A percentile compares a stretch with the other conserved stretches of the same genome.
Conservation (phyloP, 2,888 invertebrate species). For the Artemia sinica region DNA sequence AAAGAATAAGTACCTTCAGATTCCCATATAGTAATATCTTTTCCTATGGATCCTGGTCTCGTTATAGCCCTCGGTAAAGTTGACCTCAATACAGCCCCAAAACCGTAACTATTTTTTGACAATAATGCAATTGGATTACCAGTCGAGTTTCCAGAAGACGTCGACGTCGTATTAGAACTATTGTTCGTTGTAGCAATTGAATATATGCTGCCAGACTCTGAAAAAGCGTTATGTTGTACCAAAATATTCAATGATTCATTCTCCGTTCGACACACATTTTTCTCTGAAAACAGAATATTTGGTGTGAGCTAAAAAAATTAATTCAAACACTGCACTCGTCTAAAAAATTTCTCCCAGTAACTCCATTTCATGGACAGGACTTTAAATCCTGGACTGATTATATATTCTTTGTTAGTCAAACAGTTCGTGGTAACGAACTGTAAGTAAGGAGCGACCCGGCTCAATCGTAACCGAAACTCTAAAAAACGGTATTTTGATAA, state of each 20-base stretch:
- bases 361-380: too few species aligned
- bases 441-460: too few species aligned
- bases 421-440: too few species aligned
- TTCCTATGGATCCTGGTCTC: not conserved
- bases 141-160: not conserved
- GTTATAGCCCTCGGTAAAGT: not conserved
- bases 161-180: not conserved
- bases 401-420: too few species aligned
- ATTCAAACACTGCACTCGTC: too few species aligned
- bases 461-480: too few species aligned
- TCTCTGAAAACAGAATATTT: too few species aligned
- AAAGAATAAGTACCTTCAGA: not conserved
- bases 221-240: not conserved
- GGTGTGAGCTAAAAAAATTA: too few species aligned
- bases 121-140: not conserved
- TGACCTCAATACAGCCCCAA: not conserved
- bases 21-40: conserved; percentile 7
- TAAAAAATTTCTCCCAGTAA: too few species aligned
- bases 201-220: not conserved
- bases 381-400: too few species aligned
- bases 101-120: not conserved
- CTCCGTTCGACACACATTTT: not conserved
- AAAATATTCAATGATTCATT: not conserved
- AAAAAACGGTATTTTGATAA: too few species aligned
- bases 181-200: conserved; percentile 12